Conservation (phyloP, 64 coral and sea anemone genomes). For the Pachyseris speciosa region DNA sequence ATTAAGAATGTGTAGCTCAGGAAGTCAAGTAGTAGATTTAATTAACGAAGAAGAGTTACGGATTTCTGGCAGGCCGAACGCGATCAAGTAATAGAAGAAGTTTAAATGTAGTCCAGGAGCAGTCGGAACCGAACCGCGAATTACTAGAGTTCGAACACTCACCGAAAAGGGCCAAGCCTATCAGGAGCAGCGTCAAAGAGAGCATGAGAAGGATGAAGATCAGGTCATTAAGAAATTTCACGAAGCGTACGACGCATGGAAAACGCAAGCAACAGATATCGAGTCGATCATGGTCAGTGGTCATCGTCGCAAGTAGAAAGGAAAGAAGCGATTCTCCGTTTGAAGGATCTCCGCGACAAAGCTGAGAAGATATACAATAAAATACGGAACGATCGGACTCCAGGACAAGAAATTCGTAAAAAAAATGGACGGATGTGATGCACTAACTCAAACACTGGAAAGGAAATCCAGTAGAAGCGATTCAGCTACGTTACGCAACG, state of each 20-base stretch:
- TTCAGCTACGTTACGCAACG: neutral
- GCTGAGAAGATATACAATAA: neutral
- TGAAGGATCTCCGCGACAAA: neutral
- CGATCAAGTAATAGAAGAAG: too few species aligned
- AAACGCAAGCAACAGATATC: neutral
- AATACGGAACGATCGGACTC: neutral
- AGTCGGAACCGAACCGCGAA: too few species aligned
- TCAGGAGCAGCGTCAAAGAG: too few species aligned
- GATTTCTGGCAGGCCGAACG: too few species aligned
- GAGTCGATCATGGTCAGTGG: neutral
- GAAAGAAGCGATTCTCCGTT: neutral
- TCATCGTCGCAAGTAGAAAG: neutral
- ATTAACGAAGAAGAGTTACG: too few species aligned
- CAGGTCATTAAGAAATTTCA: neutral
- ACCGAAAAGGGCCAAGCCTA: too few species aligned
- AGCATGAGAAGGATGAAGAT: neutral
- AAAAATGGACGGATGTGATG: neutral
- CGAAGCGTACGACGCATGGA: neutral
- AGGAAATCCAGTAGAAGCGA: too few species aligned
- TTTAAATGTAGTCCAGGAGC: too few species aligned
- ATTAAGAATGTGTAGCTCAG: too few species aligned
- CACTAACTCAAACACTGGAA: neutral
- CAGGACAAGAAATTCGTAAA: neutral
- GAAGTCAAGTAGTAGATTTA: too few species aligned
- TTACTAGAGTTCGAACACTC: too few species aligned